A percentile compares a stretch with the other conserved stretches of the same genome.
Conservation (phyloP, 2,797 vertebrate species). For the Hippopotamyrus pictus region DNA sequence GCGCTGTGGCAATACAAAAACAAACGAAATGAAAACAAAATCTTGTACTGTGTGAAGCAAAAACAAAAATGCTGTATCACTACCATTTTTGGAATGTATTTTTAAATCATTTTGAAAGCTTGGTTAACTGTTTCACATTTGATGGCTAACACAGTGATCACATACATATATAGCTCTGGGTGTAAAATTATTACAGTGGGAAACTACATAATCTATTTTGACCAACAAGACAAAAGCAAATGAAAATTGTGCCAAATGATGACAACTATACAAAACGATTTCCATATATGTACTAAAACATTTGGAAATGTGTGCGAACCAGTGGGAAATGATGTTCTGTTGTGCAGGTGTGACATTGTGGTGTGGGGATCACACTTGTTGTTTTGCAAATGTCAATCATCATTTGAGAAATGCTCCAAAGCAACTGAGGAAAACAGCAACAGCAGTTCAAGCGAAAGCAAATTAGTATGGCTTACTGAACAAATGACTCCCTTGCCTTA, state of each 20-base stretch:
- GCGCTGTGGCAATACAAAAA: not conserved
- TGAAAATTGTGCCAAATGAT: not conserved
- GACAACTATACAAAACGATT: not conserved
- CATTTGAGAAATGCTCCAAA: not conserved
- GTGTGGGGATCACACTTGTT: not conserved
- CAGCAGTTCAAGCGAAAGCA: slow-evolving; percentile 47
- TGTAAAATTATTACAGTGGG: not conserved
- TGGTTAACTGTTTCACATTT: not conserved
- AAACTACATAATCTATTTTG: not conserved
- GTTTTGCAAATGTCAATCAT: not conserved
- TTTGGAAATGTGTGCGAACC: not conserved
- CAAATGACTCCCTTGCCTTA: slow-evolving; percentile 81
- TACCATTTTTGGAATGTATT: not conserved
- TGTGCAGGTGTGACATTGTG: not conserved
- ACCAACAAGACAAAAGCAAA: not conserved
- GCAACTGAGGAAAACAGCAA: not conserved
- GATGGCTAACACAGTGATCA: not conserved
- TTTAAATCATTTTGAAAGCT: not conserved
- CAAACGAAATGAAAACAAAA: not conserved
- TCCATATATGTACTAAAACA: not conserved
- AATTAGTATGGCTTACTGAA: slow-evolving; percentile 78
- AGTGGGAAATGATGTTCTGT: not conserved
- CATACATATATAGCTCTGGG: not conserved
- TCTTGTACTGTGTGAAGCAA: not conserved
- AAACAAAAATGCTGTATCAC: not conserved